Percentiles rank a stretch among this genome's conserved stretches.
Evolutionary conservation across 2,797 vertebrate genomes (phyloP).

Genomic region (Anguilla pacifica): DNA sequence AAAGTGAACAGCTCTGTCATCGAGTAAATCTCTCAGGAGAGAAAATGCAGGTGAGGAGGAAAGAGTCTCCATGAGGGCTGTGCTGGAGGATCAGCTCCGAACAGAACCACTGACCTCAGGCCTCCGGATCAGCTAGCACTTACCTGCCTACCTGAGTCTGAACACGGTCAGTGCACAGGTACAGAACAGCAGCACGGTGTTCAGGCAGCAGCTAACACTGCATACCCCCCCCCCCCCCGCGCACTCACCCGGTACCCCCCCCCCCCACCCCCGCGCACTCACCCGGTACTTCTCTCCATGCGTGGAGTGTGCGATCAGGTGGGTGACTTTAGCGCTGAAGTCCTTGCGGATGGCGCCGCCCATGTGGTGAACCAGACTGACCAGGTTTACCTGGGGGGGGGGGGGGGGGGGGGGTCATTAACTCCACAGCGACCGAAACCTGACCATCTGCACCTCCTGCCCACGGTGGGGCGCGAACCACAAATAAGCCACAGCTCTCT

Average conservation of each 20-base stretch:
- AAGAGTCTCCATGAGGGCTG: not conserved
- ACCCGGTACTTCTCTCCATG: slow-evolving; percentile 97
- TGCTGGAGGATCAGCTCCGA: not conserved
- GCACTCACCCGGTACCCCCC: slow-evolving; percentile 81
- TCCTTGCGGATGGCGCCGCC: slow-evolving; percentile 92
- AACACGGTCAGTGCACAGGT: not conserved
- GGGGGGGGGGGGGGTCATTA: too few relatives aligned
- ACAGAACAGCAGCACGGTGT: not conserved
- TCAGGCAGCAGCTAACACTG: not conserved
- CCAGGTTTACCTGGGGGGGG: slow-evolving; percentile 82
- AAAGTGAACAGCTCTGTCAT: slow-evolving; percentile 9
- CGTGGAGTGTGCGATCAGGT: slow-evolving; percentile 91
- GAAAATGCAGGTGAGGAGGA: slow-evolving; percentile 10
- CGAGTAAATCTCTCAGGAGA: slow-evolving; percentile 10
- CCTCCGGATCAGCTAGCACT: not conserved
- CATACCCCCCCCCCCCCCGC: too few relatives aligned
- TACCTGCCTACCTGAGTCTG: not conserved
- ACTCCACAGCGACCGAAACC: not conserved
- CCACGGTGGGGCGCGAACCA: too few relatives aligned
- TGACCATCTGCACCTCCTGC: not conserved
- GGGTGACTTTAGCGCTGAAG: slow-evolving; percentile 94
- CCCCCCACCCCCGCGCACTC: slow-evolving; percentile 43
- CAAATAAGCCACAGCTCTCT: too few relatives aligned
- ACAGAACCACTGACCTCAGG: not conserved
- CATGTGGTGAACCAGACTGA: slow-evolving; percentile 97